These are phyloP conservation scores for Cyrtorhinus lividipennis DNA, from an alignment of 1,140 invertebrate genomes.

Conservation along the genomic window DNA sequence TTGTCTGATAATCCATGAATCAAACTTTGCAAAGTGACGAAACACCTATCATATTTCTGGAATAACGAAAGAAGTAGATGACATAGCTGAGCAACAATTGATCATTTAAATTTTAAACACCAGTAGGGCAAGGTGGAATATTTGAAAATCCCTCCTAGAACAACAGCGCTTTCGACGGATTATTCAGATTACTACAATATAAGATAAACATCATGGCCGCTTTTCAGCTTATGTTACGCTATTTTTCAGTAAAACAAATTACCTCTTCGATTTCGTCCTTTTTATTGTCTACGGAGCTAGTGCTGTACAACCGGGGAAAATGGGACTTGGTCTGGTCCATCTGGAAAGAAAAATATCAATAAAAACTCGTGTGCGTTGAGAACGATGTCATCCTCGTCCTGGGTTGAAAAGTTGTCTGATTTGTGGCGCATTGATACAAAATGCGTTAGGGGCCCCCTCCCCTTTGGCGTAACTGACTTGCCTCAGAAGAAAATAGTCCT, in stretches of 20 bases:
- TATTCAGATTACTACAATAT: conserved; percentile 27
- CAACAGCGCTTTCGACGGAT: conserved; percentile 21
- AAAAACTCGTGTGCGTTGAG: background rate
- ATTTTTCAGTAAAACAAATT: conserved; percentile 37
- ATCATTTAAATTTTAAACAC: background rate
- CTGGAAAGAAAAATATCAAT: conserved; percentile 9
- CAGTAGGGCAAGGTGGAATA: conserved; percentile 3
- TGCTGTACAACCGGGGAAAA: conserved; percentile 41
- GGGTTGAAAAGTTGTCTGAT: conserved; percentile 14
- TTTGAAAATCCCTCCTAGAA: conserved; percentile 9
- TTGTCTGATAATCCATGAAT: conserved; percentile 75
- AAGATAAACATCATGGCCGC: conserved; percentile 24
- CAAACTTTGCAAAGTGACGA: conserved; percentile 55
- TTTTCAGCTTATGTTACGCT: conserved; percentile 38
- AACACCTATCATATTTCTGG: conserved; percentile 81
- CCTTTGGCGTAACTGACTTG: background rate
- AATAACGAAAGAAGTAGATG: conserved; percentile 36
- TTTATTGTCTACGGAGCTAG: conserved; percentile 51
- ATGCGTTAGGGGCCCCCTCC: background rate
- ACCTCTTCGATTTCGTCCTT: conserved; percentile 74
- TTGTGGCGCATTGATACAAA: conserved; percentile 17
- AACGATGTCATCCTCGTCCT: conserved; percentile 4
- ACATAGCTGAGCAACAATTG: background rate
- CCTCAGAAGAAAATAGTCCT: background rate
- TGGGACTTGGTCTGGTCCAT: conserved; percentile 25